Conservation (phyloP, 2,113 vertebrate genomes). For the Brachirus orientalis region DNA sequence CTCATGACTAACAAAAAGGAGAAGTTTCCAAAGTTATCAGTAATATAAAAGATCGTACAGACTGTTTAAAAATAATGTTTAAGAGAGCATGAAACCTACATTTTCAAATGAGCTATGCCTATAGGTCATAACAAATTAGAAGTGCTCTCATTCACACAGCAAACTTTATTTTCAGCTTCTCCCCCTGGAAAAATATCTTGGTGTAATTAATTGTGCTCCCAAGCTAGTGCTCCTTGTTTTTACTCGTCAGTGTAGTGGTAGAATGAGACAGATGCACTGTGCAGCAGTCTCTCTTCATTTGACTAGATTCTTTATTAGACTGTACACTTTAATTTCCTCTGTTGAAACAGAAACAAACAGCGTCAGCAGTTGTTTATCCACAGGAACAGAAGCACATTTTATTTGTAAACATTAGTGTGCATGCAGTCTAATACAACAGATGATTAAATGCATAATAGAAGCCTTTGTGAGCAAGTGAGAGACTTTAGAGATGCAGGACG, state of each 20-base stretch:
- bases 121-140: slow-evolving; percentile 68
- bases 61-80: slow-evolving; percentile 45
- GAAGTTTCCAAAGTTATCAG: slow-evolving; percentile 32
- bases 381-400: slow-evolving; percentile 21
- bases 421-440: slow-evolving; percentile 25
- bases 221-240: slow-evolving; percentile 47
- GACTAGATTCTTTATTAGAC: slow-evolving; percentile 62
- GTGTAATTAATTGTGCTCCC: slow-evolving; percentile 65
- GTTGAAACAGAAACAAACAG: slow-evolving; percentile 31
- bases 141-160: slow-evolving; percentile 50
- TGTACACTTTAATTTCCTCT: slow-evolving; percentile 69
- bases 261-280: slow-evolving; percentile 35
- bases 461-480: slow-evolving; percentile 3
- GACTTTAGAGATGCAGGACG: slow-evolving; percentile 10
- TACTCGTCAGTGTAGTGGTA: slow-evolving; percentile 27
- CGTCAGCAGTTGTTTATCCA: slow-evolving; percentile 16
- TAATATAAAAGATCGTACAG: slow-evolving; percentile 32
- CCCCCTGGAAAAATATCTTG: slow-evolving; percentile 56
- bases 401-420: slow-evolving; percentile 24
- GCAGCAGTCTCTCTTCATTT: slow-evolving; percentile 51
- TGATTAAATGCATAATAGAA: slow-evolving; percentile 41
- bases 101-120: slow-evolving; percentile 43
- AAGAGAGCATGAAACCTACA: slow-evolving; percentile 40
- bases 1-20: slow-evolving; percentile 39
- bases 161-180: slow-evolving; percentile 57